Conservation (phyloP, 2,797 vertebrate genomes). For the Pristis pectinata region DNA sequence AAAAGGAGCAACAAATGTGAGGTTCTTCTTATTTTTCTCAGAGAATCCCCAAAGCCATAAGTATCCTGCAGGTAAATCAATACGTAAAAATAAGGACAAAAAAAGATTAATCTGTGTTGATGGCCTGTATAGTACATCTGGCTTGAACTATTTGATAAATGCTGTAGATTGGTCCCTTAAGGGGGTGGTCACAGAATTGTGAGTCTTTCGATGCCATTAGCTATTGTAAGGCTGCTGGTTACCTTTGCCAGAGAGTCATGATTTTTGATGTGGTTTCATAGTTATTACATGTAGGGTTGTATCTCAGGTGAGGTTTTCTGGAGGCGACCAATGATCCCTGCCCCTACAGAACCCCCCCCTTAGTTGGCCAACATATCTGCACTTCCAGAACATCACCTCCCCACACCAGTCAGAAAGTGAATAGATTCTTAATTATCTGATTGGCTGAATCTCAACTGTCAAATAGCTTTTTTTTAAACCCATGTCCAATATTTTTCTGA, state of each 20-base stretch:
- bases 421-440: no score
- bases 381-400: background rate
- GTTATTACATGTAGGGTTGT: no score
- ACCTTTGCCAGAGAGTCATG: background rate
- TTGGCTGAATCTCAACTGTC: background rate
- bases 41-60: background rate
- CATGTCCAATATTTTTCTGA: background rate
- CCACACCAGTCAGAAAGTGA: background rate
- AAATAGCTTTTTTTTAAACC: background rate
- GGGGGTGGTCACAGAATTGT: background rate
- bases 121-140: background rate
- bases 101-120: background rate
- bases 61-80: no score
- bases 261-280: background rate
- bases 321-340: background rate
- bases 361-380: background rate
- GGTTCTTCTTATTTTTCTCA: background rate
- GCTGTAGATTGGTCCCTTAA: background rate
- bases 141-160: background rate
- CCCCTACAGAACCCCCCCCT: background rate
- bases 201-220: background rate
- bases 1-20: background rate
- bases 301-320: background rate
- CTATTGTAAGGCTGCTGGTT: background rate
- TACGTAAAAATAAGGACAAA: background rate